Conservation (phyloP, 2,113 vertebrate species). For the Scytalopus superciliaris region DNA sequence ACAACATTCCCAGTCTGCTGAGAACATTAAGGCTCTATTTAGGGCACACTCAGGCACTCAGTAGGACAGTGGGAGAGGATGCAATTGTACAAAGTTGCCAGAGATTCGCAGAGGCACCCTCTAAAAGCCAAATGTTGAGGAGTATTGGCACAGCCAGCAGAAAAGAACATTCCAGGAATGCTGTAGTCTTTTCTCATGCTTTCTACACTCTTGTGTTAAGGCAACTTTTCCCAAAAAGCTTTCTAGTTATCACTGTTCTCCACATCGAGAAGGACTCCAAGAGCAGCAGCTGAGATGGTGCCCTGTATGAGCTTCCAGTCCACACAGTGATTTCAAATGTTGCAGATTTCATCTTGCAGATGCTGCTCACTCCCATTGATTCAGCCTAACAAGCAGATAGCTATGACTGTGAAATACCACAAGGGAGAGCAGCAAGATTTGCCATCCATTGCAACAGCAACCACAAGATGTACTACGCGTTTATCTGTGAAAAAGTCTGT, state of each 20-base stretch:
- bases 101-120: background rate
- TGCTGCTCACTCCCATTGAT: background rate
- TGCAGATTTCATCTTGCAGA: background rate
- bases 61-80: background rate
- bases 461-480: background rate
- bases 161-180: background rate
- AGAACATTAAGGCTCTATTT: background rate
- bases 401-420: background rate
- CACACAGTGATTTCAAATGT: accelerated
- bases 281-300: background rate
- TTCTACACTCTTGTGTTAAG: background rate
- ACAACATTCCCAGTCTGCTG: background rate
- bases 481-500: background rate
- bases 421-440: background rate
- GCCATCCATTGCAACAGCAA: background rate
- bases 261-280: background rate
- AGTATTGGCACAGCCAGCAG: background rate
- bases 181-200: background rate
- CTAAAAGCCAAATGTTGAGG: accelerated
- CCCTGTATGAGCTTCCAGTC: accelerated
- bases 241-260: background rate
- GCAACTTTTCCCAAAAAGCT: background rate
- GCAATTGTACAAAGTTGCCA: background rate
- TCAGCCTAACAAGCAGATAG: background rate
- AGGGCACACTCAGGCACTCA: background rate